A percentile compares a stretch with the other conserved stretches of the same genome.
phyloP scores from a whole-genome alignment of 2,113 vertebrate genomes.

The Aphyosemion australe region DNA sequence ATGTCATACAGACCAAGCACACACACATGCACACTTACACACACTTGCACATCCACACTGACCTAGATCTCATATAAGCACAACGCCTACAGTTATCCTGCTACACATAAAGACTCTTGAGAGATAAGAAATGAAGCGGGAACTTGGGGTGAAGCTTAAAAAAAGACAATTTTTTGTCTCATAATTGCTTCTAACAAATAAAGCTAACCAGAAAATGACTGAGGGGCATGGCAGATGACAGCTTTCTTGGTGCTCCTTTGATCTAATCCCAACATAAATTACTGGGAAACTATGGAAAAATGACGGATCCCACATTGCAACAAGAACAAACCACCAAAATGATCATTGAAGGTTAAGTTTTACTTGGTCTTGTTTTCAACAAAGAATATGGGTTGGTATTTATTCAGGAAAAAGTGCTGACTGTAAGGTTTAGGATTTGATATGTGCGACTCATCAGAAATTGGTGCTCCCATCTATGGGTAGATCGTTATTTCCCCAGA shows the following conservation, averaged over 20 bases:
- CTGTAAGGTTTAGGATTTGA: constrained; percentile 1
- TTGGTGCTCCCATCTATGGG: constrained; percentile 15
- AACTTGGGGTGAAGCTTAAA: constrained; percentile 19
- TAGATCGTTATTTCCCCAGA: constrained; percentile 32
- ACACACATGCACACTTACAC: constrained; percentile 32
- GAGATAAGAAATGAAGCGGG: constrained; percentile 30
- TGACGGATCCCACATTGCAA: background rate
- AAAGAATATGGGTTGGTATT: background rate
- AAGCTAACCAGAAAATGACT: background rate
- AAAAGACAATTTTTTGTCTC: background rate
- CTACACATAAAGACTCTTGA: constrained; percentile 55
- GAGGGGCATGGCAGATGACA: background rate
- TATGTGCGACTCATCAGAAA: constrained; percentile 25
- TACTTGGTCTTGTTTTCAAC: background rate
- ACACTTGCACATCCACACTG: constrained; percentile 45
- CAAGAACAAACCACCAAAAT: background rate
- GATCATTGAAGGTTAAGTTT: background rate
- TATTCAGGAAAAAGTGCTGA: background rate
- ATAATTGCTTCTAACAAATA: background rate
- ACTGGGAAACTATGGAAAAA: background rate
- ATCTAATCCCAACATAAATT: background rate
- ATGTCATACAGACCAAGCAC: constrained; percentile 60
- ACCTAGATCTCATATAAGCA: constrained; percentile 69
- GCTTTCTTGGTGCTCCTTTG: background rate
- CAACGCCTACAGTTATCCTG: constrained; percentile 53